Evolutionary conservation across 2,797 vertebrate genomes (phyloP).

Genomic region (Galago senegalensis): DNA sequence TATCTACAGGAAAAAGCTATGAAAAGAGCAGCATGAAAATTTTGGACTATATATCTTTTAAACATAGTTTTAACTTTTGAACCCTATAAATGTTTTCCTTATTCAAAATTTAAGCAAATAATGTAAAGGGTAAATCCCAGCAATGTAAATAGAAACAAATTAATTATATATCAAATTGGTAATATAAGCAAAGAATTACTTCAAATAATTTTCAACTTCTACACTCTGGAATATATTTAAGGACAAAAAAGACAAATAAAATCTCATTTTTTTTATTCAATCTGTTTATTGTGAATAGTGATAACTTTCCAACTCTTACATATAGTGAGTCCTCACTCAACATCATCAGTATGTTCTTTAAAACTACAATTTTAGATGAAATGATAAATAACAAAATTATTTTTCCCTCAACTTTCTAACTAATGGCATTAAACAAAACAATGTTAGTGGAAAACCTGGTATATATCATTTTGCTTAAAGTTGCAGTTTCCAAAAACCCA

Average conservation of each 20-base stretch:
- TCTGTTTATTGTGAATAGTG: neutral
- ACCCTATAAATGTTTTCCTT: neutral
- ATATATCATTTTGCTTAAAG: neutral
- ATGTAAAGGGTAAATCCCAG: neutral
- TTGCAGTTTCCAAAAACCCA: neutral
- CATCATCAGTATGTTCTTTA: neutral
- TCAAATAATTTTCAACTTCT: conserved; percentile 3
- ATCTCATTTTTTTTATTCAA: neutral
- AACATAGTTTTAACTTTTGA: neutral
- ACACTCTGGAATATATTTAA: neutral
- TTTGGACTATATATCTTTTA: neutral
- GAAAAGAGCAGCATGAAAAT: neutral
- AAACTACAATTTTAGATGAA: neutral
- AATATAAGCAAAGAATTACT: neutral
- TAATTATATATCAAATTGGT: neutral
- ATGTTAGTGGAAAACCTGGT: neutral
- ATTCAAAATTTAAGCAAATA: neutral
- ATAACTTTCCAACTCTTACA: neutral
- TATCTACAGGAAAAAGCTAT: neutral
- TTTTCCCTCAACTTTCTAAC: neutral
- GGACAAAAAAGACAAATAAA: neutral
- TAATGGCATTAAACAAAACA: neutral
- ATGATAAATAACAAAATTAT: neutral
- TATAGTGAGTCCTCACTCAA: neutral
- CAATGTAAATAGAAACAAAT: conserved; percentile 2